Conservation (phyloP, 35 echinoderm and acorn worm species). For the Heliocidaris erythrogramma region DNA sequence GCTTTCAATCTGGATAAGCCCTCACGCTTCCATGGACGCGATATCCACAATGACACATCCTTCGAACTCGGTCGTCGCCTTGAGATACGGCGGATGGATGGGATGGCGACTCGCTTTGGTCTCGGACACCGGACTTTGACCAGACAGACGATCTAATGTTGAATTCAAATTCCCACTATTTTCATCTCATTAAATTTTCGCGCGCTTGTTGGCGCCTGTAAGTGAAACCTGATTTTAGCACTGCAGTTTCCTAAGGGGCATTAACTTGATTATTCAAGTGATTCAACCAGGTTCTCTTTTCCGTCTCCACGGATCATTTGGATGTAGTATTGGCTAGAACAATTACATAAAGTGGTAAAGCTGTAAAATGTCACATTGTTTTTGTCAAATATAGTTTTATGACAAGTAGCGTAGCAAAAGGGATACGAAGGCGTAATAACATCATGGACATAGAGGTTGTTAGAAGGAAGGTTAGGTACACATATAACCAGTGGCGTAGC, state of each 20-base stretch:
- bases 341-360: too few relatives aligned
- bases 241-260: neutral
- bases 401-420: too few relatives aligned
- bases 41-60: neutral
- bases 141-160: neutral
- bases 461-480: too few relatives aligned
- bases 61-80: neutral
- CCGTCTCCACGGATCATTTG: too few relatives aligned
- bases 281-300: neutral
- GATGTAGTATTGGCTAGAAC: too few relatives aligned
- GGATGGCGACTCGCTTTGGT: neutral
- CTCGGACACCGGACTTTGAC: neutral
- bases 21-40: neutral
- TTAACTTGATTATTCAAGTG: neutral
- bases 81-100: neutral
- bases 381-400: too few relatives aligned
- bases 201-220: neutral
- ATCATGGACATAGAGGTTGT: too few relatives aligned
- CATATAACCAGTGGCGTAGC: too few relatives aligned
- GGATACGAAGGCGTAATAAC: too few relatives aligned
- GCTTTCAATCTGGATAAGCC: neutral
- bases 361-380: too few relatives aligned
- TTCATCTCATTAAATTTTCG: constrained; percentile 11
- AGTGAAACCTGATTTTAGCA: neutral
- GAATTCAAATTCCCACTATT: neutral